Base-by-base conservation (phyloP, 2,797 vertebrate genomes). In the Silurus lanzhouensis region DNA sequence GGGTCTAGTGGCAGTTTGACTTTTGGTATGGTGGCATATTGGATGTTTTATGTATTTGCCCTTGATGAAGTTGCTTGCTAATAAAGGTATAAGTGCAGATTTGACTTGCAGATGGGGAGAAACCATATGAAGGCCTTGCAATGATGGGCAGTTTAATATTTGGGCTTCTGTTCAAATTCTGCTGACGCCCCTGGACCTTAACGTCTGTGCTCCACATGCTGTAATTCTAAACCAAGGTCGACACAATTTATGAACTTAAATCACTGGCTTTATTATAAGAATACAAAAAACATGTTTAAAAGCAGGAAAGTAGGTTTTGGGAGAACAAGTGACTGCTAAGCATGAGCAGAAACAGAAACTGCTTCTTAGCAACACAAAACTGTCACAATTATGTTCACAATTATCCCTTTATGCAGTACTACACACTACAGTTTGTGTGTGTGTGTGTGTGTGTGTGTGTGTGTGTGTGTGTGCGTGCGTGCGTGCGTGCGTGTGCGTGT, bases 11-110 rank as follows among this genome's bases (percentile, higher is more conserved):
- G 81, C 84, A 78, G 60, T 83, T 75, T 83, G 78, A 79, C 31
- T 83, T 57, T 19, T 77, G 68, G 72, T 75, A 67, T 87, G 84
- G 83, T 66, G 44, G 81, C 70, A 74, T 64, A 85, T 81, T 87
- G 57, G 44, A 84, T 87, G 86, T 87, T 87, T 87, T 84, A 79
- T 88, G 83, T 82, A 90, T 88, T 81, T 83, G 66, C n/a, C 82
- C 80, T 83, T 80, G 81, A 46, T 68, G 14, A 66, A 82, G 85
- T 89, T 85, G 76, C 61, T 84, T 70, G 57, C 81, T 70, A 71
- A 77, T 79, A 86, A 88, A 83, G 68, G 86, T 76, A 76, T 75
- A 81, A 84, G 67, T 80, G 52, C 46, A 61, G 46, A 85, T 83
- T 82, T 88, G 80, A 83, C 83, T 86, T 89, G 85, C 83, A 82